Evolutionary conservation across 2,888 invertebrate species (phyloP), one percentile per base, ranked within the genome.

Genomic region (Platycnemis pennipes): DNA sequence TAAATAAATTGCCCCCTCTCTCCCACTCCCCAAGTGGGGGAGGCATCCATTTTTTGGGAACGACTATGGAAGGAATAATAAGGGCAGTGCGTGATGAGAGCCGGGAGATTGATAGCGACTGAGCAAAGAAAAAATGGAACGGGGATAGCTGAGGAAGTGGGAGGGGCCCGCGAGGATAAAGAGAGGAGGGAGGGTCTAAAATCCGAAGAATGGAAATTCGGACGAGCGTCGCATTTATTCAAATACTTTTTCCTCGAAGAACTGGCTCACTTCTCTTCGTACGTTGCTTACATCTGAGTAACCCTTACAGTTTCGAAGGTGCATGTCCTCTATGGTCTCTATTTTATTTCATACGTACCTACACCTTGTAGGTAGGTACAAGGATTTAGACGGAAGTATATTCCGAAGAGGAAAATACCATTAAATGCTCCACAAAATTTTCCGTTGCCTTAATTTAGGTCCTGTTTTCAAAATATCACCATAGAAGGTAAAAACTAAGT

Each of bases 1-100:
- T 63, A 91, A 91, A 91, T 91, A 91, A 91, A 91, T 91, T 91
- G 44, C 63, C 91, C 37, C 42, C 22, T 53, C 89, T 37, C 56
- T 26, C 56, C 56, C 37, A 37, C 44, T 1, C 63, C 63, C 22
- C 22, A 2, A 63, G 63, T 37, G 77, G 63, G 69, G 91, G 63
- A 91, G 44, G 56, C 44, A 44, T 63, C 56, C 69, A n/a, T 44
- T 77, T 31, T 77, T 63, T 42, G 44, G 44, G 44, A 22, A n/a
- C n/a, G 63, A 91, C 4, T 45, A 42, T 13, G 19, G 16, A 87
- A 44, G 44, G 44, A 31, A 77, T 37, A 77, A 77, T 31, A 77
- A 37, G 37, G 37, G 13, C 3, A 16, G 77, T n/a, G 69, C 37
- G 37, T 37, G 77, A 77, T 77, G 77, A 77, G 77, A 26, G 77